Base-by-base conservation (phyloP, 2,113 vertebrate species). In the Periophthalmus modestus region DNA sequence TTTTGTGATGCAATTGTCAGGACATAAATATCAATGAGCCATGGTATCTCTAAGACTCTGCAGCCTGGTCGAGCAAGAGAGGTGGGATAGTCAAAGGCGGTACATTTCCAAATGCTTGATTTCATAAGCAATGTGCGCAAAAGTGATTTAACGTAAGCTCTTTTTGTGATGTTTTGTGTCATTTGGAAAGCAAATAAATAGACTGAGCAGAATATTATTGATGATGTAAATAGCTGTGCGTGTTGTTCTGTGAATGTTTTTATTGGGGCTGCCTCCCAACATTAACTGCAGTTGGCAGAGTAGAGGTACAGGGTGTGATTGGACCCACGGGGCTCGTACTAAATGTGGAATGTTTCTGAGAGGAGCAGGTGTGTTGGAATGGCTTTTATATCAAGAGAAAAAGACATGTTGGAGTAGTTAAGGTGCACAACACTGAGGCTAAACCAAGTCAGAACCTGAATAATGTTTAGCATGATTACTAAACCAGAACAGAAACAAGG, bases 21-120 rank as follows among this genome's bases (percentile, higher is more conserved):
- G 16, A 68, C 79, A 88, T 92, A 90, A 89, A 91, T 91, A 87
- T 89, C 82, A 88, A 74, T 80, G 83, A 87, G 80, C 82, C 72
- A 12, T 85, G 66, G 66, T 78, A 79, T 79, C 75, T 84, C 74
- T 75, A 72, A 62, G 66, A 66, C 66, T 71, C 19, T 59, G 33
- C 13, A 77, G 85, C 48, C n/a, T 55, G 52, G 52, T n/a, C 52
- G n/a, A 55, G 52, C 75, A 80, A 85, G 80, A 84, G 89, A 88
- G 82, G 83, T 87, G 86, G 85, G 87, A 86, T 75, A 72, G 77
- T 77, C 67, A 75, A 79, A 81, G 77, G 78, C 59, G 23, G 66
- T 92, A 91, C 89, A 91, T 92, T 87, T 82, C 0, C 81, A 82
- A 72, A 58, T 28, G 69, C 48, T 71, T 78, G 82, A 88, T 79